phyloP scores from a whole-genome alignment of 2,797 vertebrate species.

The Scleropages formosus region DNA sequence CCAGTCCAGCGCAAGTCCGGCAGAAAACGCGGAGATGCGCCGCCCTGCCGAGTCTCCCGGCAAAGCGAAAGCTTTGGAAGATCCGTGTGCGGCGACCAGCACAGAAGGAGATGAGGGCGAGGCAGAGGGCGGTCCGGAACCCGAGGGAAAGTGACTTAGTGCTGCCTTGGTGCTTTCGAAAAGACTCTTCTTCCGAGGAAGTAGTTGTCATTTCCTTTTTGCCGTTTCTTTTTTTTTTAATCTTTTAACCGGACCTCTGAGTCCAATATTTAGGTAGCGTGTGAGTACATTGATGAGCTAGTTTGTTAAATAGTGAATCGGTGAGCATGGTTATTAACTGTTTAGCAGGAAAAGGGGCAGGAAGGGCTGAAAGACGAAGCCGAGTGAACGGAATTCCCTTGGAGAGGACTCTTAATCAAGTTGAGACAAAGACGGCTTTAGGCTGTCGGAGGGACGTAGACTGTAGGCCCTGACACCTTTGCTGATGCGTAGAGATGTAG shows the following conservation, averaged over 20 bases:
- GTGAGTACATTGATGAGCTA: conserved; percentile 60
- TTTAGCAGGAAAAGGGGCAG: not conserved
- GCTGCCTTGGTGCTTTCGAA: conserved; percentile 57
- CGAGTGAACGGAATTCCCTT: not conserved
- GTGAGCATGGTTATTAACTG: conserved; percentile 50
- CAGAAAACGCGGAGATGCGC: conserved; percentile 52
- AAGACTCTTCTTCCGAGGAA: conserved; percentile 59
- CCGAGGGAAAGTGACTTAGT: conserved; percentile 36
- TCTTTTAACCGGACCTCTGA: conserved; percentile 55
- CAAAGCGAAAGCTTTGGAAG: conserved; percentile 53
- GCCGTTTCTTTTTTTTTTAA: conserved; percentile 54
- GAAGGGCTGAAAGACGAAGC: not conserved
- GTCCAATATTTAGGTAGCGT: conserved; percentile 56
- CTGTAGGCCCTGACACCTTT: not conserved
- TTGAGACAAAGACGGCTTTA: not conserved
- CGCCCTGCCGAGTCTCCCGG: conserved; percentile 52
- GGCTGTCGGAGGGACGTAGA: not conserved
- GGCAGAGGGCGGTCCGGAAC: conserved; percentile 51
- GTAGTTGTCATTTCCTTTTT: conserved; percentile 53
- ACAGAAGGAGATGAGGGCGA: conserved; percentile 50
- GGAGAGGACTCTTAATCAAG: conserved; percentile 1
- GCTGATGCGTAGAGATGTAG: not conserved
- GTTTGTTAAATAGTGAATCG: conserved; percentile 59
- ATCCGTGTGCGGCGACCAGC: conserved; percentile 43
- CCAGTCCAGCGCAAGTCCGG: conserved; percentile 46